Conservation (phyloP, 2,113 vertebrate genomes). For the Stigmatopora argus region DNA sequence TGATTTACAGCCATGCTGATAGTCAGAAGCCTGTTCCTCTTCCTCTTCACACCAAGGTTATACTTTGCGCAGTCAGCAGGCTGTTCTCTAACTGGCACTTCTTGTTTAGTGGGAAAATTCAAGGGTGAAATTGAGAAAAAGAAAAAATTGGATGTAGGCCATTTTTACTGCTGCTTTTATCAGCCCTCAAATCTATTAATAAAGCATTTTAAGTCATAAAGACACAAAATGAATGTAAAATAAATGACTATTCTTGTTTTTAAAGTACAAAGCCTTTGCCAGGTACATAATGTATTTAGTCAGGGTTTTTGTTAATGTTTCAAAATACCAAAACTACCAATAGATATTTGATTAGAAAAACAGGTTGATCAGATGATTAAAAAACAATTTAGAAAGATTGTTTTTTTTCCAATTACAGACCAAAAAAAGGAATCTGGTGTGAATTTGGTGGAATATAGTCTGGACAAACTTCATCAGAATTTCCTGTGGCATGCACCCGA, state of each 20-base stretch:
- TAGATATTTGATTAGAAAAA: no score
- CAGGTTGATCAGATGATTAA: background rate
- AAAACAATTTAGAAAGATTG: background rate
- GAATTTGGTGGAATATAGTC: background rate
- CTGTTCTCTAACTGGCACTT: slow-evolving; percentile 67
- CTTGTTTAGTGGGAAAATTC: slow-evolving; percentile 49
- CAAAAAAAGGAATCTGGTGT: no score
- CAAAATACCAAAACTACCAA: background rate
- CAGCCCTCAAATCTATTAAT: no score
- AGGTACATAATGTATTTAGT: background rate
- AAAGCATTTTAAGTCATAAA: no score
- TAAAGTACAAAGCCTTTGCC: no score
- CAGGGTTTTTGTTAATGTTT: background rate
- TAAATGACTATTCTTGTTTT: no score
- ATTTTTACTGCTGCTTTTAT: no score
- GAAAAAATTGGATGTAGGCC: slow-evolving; percentile 3
- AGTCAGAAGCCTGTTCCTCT: slow-evolving; percentile 60
- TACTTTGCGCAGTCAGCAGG: slow-evolving; percentile 60
- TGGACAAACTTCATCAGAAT: background rate
- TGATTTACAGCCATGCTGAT: slow-evolving; percentile 72
- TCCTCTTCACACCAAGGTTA: slow-evolving; percentile 54
- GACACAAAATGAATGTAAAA: no score
- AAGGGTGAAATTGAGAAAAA: slow-evolving; percentile 58
- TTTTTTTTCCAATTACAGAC: background rate
- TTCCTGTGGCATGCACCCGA: slow-evolving; percentile 6